Evolutionary conservation across 2,888 invertebrate genomes (phyloP).

Genomic region (Coleophora flavipennella): DNA sequence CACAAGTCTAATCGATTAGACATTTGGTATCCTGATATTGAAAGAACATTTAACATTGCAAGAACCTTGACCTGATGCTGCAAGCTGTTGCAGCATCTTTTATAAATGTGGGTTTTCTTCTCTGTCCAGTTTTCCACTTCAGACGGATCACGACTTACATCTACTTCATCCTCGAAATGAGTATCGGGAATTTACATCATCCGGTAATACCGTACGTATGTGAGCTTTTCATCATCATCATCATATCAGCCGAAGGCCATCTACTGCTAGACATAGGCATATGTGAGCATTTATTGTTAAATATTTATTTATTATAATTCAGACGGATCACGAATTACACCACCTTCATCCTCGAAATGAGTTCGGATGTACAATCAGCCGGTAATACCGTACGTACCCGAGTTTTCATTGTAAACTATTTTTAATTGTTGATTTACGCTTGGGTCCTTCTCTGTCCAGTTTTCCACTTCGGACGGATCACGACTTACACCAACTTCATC

Average conservation of each 20-base stretch:
- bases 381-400: slow-evolving; percentile 65
- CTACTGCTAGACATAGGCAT: too few species aligned
- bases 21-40: too few species aligned
- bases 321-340: slow-evolving; percentile 50
- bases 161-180: slow-evolving; percentile 67
- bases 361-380: slow-evolving; percentile 71
- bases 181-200: slow-evolving; percentile 72
- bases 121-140: slow-evolving; percentile 8
- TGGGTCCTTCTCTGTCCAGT: neutral
- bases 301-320: slow-evolving; percentile 16
- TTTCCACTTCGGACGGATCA: slow-evolving; percentile 29
- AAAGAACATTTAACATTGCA: too few species aligned
- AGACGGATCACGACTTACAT: slow-evolving; percentile 50
- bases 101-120: too few species aligned
- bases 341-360: slow-evolving; percentile 67
- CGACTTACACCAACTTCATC: slow-evolving; percentile 61
- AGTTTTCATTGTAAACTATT: slow-evolving; percentile 71
- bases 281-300: slow-evolving; percentile 69
- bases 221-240: slow-evolving; percentile 64
- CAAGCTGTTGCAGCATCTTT: too few species aligned
- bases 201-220: slow-evolving; percentile 66
- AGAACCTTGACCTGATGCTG: too few species aligned
- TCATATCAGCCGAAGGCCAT: slow-evolving; percentile 68
- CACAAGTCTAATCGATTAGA: too few species aligned
- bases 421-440: neutral